A percentile compares a stretch with the other conserved stretches of the same genome.
Evolutionary conservation across 2,113 vertebrate species (phyloP).

Genomic region (Cheirogaleus medius): DNA sequence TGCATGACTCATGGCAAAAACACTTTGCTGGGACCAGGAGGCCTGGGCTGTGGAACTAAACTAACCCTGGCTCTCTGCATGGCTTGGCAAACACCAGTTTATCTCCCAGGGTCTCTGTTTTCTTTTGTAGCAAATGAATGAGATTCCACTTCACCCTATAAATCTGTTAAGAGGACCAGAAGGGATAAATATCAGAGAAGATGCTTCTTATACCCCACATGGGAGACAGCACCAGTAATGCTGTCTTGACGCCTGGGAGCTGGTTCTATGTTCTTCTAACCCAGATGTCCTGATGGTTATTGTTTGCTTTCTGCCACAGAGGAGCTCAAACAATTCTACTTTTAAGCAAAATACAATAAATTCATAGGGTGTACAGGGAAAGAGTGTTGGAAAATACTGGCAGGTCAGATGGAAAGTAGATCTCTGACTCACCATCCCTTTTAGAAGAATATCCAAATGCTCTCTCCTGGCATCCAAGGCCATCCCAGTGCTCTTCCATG

Average conservation of each 20-base stretch:
- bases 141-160: background rate
- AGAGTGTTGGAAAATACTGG: background rate
- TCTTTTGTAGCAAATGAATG: background rate
- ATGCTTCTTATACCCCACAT: background rate
- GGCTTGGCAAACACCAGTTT: background rate
- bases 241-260: background rate
- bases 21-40: background rate
- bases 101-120: background rate
- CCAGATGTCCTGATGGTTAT: background rate
- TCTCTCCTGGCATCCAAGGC: background rate
- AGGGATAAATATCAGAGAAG: background rate
- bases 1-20: background rate
- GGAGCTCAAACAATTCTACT: background rate
- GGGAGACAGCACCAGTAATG: background rate
- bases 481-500: background rate
- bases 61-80: background rate
- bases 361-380: background rate
- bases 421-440: slow-evolving; percentile 41
- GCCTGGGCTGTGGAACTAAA: background rate
- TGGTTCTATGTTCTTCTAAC: background rate
- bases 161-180: background rate
- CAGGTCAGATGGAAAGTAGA: slow-evolving; percentile 48
- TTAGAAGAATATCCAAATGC: background rate
- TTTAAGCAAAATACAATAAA: slow-evolving; percentile 1
- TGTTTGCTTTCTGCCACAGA: background rate